Percentiles rank a stretch among this genome's conserved stretches.
These are phyloP conservation scores for Toxostoma redivivum DNA, from an alignment of 2,113 vertebrate genomes.

Conservation along the genomic window DNA sequence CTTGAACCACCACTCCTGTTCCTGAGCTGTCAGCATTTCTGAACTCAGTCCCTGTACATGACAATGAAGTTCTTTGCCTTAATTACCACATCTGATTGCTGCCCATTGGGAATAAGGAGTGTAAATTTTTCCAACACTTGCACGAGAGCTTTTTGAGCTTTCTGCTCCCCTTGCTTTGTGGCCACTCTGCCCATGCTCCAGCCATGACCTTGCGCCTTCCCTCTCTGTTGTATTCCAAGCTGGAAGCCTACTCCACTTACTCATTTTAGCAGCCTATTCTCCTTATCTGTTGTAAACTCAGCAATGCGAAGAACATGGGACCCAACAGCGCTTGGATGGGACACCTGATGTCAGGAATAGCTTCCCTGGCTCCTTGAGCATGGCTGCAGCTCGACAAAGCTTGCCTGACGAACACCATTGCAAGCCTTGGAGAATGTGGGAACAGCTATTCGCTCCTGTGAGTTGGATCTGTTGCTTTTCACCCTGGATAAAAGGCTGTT, in stretches of 20 bases:
- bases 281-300: conserved; percentile 35
- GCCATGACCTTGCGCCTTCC: not conserved
- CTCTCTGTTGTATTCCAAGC: not conserved
- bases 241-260: not conserved
- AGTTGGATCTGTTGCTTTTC: not conserved
- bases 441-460: not conserved
- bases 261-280: conserved; percentile 12
- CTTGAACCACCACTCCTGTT: not conserved
- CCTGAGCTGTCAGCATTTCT: not conserved
- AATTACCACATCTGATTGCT: not conserved
- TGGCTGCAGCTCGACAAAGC: not conserved
- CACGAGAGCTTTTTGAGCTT: accelerated
- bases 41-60: not conserved
- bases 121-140: not conserved
- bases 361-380: not conserved
- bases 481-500: not conserved
- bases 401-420: not conserved
- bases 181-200: not conserved
- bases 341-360: not conserved
- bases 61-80: not conserved
- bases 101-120: not conserved
- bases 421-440: not conserved
- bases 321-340: not conserved
- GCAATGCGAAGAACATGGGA: not conserved
- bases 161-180: not conserved